Percentiles rank a stretch among this genome's conserved stretches.
Evolutionary conservation across 2,888 invertebrate species (phyloP).

Genomic region (Chydorus sphaericus): DNA sequence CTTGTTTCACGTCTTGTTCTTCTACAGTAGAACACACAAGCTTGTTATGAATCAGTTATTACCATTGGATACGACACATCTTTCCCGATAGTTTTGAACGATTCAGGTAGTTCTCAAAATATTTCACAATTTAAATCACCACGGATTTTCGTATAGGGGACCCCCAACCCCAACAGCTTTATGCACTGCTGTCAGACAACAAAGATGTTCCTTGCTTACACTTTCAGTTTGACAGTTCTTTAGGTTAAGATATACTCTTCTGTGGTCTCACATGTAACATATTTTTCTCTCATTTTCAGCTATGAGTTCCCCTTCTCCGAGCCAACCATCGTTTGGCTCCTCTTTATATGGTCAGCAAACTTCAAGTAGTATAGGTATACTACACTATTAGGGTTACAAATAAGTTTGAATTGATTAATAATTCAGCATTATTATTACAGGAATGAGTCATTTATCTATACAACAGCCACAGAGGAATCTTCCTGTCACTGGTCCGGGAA

Average conservation of each 20-base stretch:
- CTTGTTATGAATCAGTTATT: slow-evolving; percentile 6
- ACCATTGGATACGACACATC: not conserved
- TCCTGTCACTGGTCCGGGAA: slow-evolving; percentile 32
- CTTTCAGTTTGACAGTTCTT: slow-evolving; percentile 3
- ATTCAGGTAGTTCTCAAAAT: slow-evolving; percentile 1
- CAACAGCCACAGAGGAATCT: slow-evolving; percentile 77
- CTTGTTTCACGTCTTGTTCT: not conserved
- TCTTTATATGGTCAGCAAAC: slow-evolving; percentile 14
- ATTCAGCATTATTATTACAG: not conserved
- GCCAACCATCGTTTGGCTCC: slow-evolving; percentile 12
- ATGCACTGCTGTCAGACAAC: too few relatives aligned
- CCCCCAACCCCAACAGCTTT: too few relatives aligned
- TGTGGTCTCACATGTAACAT: too few relatives aligned
- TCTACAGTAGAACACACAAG: too few relatives aligned
- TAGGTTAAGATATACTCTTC: too few relatives aligned
- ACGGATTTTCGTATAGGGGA: too few relatives aligned
- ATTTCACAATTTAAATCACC: too few relatives aligned
- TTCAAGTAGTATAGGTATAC: slow-evolving; percentile 1
- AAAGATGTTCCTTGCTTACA: too few relatives aligned
- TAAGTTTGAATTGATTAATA: not conserved
- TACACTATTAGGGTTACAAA: not conserved
- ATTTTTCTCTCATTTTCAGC: slow-evolving; percentile 7
- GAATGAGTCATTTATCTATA: slow-evolving; percentile 27
- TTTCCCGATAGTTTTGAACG: not conserved
- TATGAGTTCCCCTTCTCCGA: slow-evolving; percentile 14